Conservation (phyloP, 2,888 invertebrate species). For the Conops quadrifasciatus region DNA sequence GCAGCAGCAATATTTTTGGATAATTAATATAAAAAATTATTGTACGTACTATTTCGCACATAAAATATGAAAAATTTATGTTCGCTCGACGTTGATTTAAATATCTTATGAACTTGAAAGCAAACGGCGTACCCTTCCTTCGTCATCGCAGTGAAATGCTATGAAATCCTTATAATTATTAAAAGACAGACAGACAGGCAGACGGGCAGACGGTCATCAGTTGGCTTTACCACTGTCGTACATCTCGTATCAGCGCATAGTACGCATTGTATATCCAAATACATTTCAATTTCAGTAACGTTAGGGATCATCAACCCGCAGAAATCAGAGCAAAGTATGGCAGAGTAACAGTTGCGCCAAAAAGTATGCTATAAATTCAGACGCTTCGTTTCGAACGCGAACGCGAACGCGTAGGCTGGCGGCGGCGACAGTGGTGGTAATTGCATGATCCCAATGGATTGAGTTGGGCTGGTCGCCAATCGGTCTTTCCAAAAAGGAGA, state of each 20-base stretch:
- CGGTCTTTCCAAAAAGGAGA: constrained; percentile 6
- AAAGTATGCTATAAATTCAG: constrained; percentile 33
- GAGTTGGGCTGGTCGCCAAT: constrained; percentile 29
- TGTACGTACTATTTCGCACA: constrained; percentile 28
- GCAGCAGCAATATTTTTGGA: constrained; percentile 10
- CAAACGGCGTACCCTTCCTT: not conserved
- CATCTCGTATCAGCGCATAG: not conserved
- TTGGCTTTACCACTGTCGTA: constrained; percentile 8
- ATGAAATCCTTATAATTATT: constrained; percentile 23
- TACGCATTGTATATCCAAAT: too few relatives aligned
- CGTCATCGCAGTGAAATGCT: not conserved
- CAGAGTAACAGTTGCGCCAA: constrained; percentile 31
- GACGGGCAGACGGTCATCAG: too few relatives aligned
- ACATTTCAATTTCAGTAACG: constrained; percentile 5
- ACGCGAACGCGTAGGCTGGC: constrained; percentile 16
- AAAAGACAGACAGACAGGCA: not conserved
- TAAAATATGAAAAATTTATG: constrained; percentile 37
- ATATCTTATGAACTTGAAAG: constrained; percentile 14
- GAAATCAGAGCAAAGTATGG: not conserved
- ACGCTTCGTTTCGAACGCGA: constrained; percentile 23
- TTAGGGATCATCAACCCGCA: not conserved
- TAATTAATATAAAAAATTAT: constrained; percentile 26
- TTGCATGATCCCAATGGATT: constrained; percentile 9
- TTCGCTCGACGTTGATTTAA: constrained; percentile 43
- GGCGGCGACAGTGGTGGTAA: constrained; percentile 32